Conservation (phyloP, 1,140 invertebrate species). For the Platyscapa corneri region DNA sequence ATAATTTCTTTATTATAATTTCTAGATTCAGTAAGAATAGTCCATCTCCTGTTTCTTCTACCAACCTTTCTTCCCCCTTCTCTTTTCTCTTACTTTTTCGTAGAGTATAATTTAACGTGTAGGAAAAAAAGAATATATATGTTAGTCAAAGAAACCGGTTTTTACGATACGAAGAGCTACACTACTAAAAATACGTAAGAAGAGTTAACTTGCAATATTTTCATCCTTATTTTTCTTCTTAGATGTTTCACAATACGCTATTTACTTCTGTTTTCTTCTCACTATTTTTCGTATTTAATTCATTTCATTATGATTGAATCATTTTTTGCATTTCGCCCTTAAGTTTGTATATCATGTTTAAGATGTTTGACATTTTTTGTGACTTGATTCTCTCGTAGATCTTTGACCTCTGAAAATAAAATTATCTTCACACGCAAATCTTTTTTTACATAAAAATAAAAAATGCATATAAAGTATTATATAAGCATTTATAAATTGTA, state of each 20-base stretch:
- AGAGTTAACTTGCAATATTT: constrained; percentile 27
- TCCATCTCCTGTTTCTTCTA: constrained; percentile 58
- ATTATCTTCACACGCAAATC: neutral
- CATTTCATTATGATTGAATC: constrained; percentile 37
- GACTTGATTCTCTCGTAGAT: neutral
- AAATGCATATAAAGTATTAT: neutral
- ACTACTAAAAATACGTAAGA: constrained; percentile 62
- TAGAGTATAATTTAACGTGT: neutral
- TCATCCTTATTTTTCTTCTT: neutral
- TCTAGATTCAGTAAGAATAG: no score
- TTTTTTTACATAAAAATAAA: neutral
- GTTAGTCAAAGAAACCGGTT: constrained; percentile 64
- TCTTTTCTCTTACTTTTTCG: no score
- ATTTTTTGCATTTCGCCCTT: constrained; percentile 38
- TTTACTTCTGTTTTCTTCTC: constrained; percentile 44
- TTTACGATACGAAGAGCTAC: constrained; percentile 55
- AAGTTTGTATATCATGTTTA: constrained; percentile 5
- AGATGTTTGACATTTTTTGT: constrained; percentile 34
- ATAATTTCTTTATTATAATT: no score
- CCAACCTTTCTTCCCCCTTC: constrained; percentile 44
- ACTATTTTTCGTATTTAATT: constrained; percentile 46
- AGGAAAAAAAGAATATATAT: constrained; percentile 26
- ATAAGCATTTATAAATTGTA: neutral
- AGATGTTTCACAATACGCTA: neutral
- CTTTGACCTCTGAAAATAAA: constrained; percentile 35